phyloP scores from a whole-genome alignment of 2,797 vertebrate species.

The Fundulus diaphanus region DNA sequence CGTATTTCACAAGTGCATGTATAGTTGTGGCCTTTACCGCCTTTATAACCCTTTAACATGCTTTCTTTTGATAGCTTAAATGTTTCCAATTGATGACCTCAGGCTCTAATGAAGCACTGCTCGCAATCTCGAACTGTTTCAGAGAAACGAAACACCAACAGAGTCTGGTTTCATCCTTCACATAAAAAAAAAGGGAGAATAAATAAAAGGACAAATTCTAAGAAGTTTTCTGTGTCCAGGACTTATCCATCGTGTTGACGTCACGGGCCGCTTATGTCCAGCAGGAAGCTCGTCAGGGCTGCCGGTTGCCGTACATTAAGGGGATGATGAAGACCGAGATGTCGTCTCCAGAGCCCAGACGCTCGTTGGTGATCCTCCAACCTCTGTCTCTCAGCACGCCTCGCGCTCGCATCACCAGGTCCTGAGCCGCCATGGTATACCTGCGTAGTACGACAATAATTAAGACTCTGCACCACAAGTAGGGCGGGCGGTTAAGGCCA shows the following conservation, averaged over 20 bases:
- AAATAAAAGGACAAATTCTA: slow-evolving; percentile 27
- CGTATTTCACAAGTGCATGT: slow-evolving; percentile 26
- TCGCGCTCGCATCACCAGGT: slow-evolving; percentile 96
- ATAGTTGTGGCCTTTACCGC: not conserved
- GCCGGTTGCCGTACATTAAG: slow-evolving; percentile 91
- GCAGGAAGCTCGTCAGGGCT: slow-evolving; percentile 68
- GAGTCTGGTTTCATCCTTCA: slow-evolving; percentile 9
- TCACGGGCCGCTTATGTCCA: slow-evolving; percentile 1
- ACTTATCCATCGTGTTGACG: slow-evolving; percentile 5
- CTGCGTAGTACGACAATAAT: slow-evolving; percentile 78
- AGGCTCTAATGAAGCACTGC: not conserved
- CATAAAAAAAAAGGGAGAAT: slow-evolving; percentile 16
- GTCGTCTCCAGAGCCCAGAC: slow-evolving; percentile 95
- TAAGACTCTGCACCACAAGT: too few relatives aligned
- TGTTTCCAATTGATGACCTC: not conserved
- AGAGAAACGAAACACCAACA: slow-evolving; percentile 33
- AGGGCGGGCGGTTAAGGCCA: not conserved
- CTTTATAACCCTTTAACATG: not conserved
- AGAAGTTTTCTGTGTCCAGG: slow-evolving; percentile 14
- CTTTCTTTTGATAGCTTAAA: not conserved
- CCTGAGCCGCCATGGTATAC: slow-evolving; percentile 96
- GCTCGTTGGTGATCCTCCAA: slow-evolving; percentile 96
- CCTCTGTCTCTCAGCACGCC: slow-evolving; percentile 94
- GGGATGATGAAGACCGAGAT: slow-evolving; percentile 97
- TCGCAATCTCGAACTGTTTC: slow-evolving; percentile 16